phyloP scores from a whole-genome alignment of 2,888 invertebrate species.

The Thymelicus lineola region DNA sequence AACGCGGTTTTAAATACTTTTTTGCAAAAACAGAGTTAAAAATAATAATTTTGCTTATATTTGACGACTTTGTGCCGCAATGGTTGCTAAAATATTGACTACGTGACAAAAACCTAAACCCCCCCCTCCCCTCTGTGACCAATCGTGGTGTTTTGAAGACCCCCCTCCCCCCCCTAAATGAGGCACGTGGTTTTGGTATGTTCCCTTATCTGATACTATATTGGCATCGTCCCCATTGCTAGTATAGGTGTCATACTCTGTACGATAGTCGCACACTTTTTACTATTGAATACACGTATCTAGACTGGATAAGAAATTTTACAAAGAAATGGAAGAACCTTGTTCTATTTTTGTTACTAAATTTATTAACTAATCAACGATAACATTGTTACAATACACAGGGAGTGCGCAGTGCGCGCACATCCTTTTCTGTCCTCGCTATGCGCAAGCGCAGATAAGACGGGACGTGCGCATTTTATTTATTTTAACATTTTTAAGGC shows the following conservation, averaged over 20 bases:
- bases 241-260: not conserved
- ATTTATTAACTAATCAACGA: not conserved
- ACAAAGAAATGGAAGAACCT: not conserved
- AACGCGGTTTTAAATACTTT: too few relatives aligned
- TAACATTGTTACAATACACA: not conserved
- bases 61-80: too few relatives aligned
- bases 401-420: constrained; percentile 51
- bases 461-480: constrained; percentile 82
- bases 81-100: too few relatives aligned
- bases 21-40: too few relatives aligned
- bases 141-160: too few relatives aligned
- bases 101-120: too few relatives aligned
- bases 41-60: too few relatives aligned
- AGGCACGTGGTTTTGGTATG: too few relatives aligned
- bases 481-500: constrained; percentile 83
- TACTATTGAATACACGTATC: not conserved
- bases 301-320: not conserved
- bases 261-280: not conserved
- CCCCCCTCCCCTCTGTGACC: too few relatives aligned
- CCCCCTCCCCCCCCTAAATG: too few relatives aligned
- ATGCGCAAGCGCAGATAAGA: constrained; percentile 73
- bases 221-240: too few relatives aligned
- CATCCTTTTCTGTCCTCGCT: constrained; percentile 69
- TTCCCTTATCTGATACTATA: too few relatives aligned
- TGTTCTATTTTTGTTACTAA: not conserved